phyloP scores from a whole-genome alignment of 2,113 vertebrate species.

The Mustelus asterias region DNA sequence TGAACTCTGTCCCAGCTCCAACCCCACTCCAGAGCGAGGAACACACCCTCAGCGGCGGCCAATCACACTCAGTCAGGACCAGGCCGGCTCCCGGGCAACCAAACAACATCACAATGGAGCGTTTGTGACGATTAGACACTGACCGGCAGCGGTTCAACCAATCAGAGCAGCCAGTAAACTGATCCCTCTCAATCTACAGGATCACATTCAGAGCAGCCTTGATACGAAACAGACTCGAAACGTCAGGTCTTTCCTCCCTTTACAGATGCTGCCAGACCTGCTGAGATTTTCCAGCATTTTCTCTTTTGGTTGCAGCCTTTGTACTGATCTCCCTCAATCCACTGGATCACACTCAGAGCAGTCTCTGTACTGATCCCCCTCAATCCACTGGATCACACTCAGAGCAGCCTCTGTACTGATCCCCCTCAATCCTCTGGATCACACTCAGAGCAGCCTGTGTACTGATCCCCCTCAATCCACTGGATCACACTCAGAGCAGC shows the following conservation, averaged over 20 bases:
- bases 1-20: background rate
- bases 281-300: too few species aligned
- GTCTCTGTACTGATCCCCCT: too few species aligned
- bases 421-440: too few species aligned
- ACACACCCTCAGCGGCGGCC: background rate
- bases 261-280: too few species aligned
- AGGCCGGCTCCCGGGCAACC: background rate
- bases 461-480: too few species aligned
- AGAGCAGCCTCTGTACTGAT: too few species aligned
- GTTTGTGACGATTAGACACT: background rate
- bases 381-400: too few species aligned
- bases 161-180: background rate
- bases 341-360: too few species aligned
- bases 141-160: background rate
- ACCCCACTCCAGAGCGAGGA: background rate
- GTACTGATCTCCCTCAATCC: background rate
- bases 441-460: too few species aligned
- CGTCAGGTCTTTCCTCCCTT: too few species aligned
- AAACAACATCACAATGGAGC: conserved; percentile 6
- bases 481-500: background rate
- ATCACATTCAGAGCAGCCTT: background rate
- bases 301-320: too few species aligned
- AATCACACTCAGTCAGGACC: background rate
- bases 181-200: background rate
- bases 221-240: too few species aligned